A percentile compares a stretch with the other conserved stretches of the same genome.
These are phyloP conservation scores for Pempheris klunzingeri DNA, from an alignment of 2,797 vertebrate species.

Conservation along the genomic window DNA sequence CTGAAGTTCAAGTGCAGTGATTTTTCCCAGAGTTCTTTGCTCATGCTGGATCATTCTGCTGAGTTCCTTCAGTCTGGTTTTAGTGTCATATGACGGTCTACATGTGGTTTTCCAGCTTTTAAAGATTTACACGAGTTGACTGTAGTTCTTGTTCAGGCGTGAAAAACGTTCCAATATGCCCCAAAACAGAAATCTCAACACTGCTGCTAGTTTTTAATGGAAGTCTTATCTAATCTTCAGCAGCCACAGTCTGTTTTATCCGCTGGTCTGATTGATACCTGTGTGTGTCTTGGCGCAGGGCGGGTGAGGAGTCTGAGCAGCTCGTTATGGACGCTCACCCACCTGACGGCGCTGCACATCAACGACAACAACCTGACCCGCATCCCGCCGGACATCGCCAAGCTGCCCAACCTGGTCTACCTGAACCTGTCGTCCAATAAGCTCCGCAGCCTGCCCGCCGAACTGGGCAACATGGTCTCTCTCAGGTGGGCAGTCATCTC, in stretches of 20 bases:
- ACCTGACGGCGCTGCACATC: constrained; percentile 98
- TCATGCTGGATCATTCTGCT: background rate
- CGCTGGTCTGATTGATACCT: background rate
- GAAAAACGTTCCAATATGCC: background rate
- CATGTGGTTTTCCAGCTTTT: background rate
- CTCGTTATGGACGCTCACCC: constrained; percentile 97
- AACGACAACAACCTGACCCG: constrained; percentile 98
- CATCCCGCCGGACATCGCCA: constrained; percentile 98
- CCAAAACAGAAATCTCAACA: background rate
- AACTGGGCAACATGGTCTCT: constrained; percentile 99
- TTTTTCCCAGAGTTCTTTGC: background rate
- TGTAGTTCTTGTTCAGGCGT: background rate
- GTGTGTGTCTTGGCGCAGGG: constrained; percentile 79
- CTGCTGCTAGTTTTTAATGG: background rate
- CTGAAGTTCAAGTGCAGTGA: background rate
- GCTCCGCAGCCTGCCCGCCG: constrained; percentile 98
- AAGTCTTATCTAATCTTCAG: background rate
- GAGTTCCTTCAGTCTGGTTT: background rate
- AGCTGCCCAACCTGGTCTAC: constrained; percentile 97
- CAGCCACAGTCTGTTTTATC: background rate
- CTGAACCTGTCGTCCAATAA: constrained; percentile 99
- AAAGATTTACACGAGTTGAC: too few species aligned
- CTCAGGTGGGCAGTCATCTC: constrained; percentile 90
- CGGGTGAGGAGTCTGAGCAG: constrained; percentile 95
- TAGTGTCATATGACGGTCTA: background rate